Base-by-base conservation (phyloP, 1,140 invertebrate genomes). In the Solen grandis region DNA sequence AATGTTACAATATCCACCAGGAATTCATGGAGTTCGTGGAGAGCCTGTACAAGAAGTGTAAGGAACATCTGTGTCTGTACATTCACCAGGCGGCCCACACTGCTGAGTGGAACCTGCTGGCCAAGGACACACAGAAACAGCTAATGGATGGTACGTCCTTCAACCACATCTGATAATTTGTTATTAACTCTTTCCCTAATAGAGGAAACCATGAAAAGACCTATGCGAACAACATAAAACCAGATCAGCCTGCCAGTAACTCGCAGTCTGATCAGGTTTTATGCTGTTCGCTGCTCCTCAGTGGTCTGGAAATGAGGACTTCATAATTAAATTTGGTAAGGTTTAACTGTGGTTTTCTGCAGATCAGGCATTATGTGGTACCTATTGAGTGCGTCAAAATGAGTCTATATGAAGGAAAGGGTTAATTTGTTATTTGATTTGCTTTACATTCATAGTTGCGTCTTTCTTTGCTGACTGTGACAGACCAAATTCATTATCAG, bases 51-150 rank as follows among this genome's bases (percentile, higher is more conserved):
- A 54, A 50, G 55, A 75, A 59, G n/a, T 68, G 72, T 50, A 41
- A 59, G 55, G 63, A 68, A 22, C 72, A 82, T 33, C 62, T 82
- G 35, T 72, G 68, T 69, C 10, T 50, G 52, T 75, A 82, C 27
- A 29, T 82, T 22, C 80, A 82, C 22, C 80, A 75, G n/a, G 80
- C 35, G 1, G 72, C 55, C 13, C 31, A 82, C 33, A 82, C 80
- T 33, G n/a, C 29, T 16, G 63, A 74, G 19, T 82, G 80, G 80
- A 63, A 75, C 38, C 72, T 75, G 8, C 65, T 82, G 13, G 59
- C 62, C 19, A 75, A 54, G 35, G 70, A 82, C n/a, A 62, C 69
- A 41, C 70, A 75, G 29, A 22, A 57, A 5, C 25, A 31, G 5
- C 41, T 82, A 27, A 74, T 74, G 52, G 3, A 75, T 75, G 72